A percentile compares a stretch with the other conserved stretches of the same genome.
Evolutionary conservation across 2,888 invertebrate genomes (phyloP).

Genomic region (Aspidiotus destructor): DNA sequence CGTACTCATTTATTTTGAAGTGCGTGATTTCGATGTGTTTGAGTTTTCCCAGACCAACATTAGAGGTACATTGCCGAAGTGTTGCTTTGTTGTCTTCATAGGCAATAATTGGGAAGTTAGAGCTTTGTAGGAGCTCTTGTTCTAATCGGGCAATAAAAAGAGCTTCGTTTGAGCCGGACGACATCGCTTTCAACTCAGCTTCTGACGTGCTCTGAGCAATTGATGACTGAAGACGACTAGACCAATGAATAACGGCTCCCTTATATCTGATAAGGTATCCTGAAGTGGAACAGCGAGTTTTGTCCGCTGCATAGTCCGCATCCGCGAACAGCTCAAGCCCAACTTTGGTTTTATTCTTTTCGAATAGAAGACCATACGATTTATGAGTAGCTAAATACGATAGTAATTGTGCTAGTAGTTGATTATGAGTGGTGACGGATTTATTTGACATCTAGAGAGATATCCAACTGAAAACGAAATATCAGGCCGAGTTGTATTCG

Average conservation of each 20-base stretch:
- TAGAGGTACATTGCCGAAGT: too few relatives aligned
- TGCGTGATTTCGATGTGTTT: slow-evolving; percentile 1
- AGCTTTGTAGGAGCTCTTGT: neutral
- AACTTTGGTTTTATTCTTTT: neutral
- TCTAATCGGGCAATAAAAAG: neutral
- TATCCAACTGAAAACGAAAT: neutral
- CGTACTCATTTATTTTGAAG: slow-evolving; percentile 7
- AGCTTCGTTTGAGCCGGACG: neutral
- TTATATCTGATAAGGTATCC: neutral
- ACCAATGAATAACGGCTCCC: slow-evolving; percentile 3
- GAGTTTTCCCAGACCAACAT: neutral
- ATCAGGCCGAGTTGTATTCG: slow-evolving; percentile 1
- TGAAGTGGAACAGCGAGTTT: neutral
- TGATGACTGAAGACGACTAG: neutral
- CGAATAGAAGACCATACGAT: neutral
- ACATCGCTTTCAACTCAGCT: neutral
- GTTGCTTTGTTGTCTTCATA: slow-evolving; percentile 8
- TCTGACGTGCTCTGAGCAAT: neutral
- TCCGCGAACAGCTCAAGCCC: neutral
- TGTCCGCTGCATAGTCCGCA: neutral
- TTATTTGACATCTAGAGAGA: neutral
- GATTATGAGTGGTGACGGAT: neutral
- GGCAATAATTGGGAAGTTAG: neutral
- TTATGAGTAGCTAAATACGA: neutral
- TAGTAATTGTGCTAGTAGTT: neutral